Conservation (phyloP, 2,797 vertebrate genomes). For the Steatocranus sp. region DNA sequence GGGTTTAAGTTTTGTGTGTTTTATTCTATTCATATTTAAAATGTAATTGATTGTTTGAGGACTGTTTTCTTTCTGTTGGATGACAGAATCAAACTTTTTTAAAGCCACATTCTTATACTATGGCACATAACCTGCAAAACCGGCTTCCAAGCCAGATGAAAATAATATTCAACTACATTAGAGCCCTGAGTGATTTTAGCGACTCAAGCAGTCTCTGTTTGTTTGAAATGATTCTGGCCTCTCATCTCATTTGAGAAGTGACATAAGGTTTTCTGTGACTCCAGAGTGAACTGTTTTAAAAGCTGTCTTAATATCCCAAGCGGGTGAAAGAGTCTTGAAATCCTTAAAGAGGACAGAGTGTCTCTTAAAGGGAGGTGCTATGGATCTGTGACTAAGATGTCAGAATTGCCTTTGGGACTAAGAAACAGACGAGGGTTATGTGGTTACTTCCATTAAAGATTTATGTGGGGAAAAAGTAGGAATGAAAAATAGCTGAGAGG, state of each 20-base stretch:
- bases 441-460: constrained; percentile 45
- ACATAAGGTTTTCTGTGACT: constrained; percentile 6
- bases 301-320: constrained; percentile 16
- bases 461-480: constrained; percentile 11
- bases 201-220: background rate
- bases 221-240: background rate
- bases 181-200: background rate
- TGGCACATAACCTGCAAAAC: background rate
- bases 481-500: constrained; percentile 53
- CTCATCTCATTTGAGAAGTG: background rate
- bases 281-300: constrained; percentile 31
- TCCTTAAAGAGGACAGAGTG: constrained; percentile 23
- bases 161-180: background rate
- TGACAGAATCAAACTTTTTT: background rate
- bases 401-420: constrained; percentile 25
- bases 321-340: background rate
- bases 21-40: background rate
- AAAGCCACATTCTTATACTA: background rate
- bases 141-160: background rate
- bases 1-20: background rate
- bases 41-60: background rate
- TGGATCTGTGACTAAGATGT: constrained; percentile 19
- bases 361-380: constrained; percentile 34
- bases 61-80: background rate
- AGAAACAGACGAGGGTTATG: constrained; percentile 25